Evolutionary conservation across 2,888 invertebrate genomes (phyloP).

Genomic region (Drosophila nigricruria): DNA sequence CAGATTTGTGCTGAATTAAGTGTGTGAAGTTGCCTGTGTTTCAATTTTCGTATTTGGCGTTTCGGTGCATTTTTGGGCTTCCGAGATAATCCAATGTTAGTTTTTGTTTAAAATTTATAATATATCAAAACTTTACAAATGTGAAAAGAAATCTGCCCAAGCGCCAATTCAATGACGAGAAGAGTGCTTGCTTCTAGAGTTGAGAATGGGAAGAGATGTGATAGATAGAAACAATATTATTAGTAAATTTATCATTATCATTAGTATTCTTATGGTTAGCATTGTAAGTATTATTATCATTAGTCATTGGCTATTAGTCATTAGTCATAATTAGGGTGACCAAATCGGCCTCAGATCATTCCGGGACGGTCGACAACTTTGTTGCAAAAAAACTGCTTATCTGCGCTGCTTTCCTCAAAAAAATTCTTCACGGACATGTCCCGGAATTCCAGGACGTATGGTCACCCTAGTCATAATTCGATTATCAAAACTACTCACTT

Average conservation of each 20-base stretch:
- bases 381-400: too few species aligned
- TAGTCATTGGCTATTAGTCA: not conserved
- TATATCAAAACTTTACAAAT: not conserved
- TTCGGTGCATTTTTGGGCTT: too few species aligned
- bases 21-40: not conserved
- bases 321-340: too few species aligned
- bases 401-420: too few species aligned
- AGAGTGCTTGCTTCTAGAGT: not conserved
- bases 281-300: too few species aligned
- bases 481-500: conserved; percentile 1
- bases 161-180: not conserved
- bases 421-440: too few species aligned
- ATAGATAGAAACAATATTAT: not conserved
- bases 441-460: too few species aligned
- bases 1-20: not conserved
- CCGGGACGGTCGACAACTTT: too few species aligned
- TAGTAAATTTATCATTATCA: not conserved
- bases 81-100: too few species aligned
- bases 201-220: not conserved
- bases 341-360: too few species aligned
- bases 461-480: too few species aligned
- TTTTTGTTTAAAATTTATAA: not conserved
- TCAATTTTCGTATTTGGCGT: not conserved
- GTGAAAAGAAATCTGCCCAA: not conserved
- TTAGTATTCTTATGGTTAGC: not conserved